Conservation (phyloP, 2,113 vertebrate genomes). For the Muscicapa adusta region DNA sequence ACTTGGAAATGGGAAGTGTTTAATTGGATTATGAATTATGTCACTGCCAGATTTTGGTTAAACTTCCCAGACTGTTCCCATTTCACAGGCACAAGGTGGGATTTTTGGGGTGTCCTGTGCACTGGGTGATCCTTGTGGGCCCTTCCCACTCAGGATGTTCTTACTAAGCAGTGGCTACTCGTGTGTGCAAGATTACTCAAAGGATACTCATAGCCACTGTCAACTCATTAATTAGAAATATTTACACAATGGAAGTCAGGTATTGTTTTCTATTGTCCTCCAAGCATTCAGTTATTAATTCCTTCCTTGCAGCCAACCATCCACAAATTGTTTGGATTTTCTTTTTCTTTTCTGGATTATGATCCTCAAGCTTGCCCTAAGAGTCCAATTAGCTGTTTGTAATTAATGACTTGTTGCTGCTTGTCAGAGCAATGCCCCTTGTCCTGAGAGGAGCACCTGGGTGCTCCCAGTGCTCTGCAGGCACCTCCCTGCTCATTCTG, state of each 20-base stretch:
- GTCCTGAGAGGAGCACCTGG: neutral
- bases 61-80: neutral
- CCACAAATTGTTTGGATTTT: neutral
- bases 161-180: neutral
- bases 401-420: neutral
- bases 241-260: neutral
- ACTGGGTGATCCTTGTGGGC: too few relatives aligned
- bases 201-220: neutral
- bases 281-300: neutral
- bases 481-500: neutral
- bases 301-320: neutral
- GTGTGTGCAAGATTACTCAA: neutral
- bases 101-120: neutral
- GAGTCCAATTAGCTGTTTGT: neutral
- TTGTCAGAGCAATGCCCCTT: neutral
- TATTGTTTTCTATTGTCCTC: neutral
- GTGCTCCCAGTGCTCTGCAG: neutral
- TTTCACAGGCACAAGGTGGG: neutral
- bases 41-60: neutral
- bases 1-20: rapidly evolving
- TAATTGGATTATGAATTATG: too few relatives aligned
- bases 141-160: neutral
- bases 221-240: neutral
- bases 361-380: neutral
- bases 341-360: too few relatives aligned